Percentiles rank a stretch among this genome's conserved stretches.
Conservation (phyloP, 1,140 invertebrate genomes). For the Sitobion miscanthi region DNA sequence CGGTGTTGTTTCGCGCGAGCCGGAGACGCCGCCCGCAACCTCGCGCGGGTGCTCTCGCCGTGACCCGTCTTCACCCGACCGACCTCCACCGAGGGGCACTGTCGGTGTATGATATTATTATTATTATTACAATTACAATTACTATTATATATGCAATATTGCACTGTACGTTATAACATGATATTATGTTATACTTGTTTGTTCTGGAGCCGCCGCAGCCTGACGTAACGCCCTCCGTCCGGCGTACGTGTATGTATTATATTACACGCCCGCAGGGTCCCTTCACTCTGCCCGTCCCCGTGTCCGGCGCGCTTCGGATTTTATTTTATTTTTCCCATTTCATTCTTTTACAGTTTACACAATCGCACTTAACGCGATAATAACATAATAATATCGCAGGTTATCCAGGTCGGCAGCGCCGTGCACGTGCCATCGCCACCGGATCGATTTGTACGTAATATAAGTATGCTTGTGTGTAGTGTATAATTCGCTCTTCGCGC, state of each 20-base stretch:
- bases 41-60: slow-evolving; percentile 27
- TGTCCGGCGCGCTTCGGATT: neutral
- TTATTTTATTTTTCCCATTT: neutral
- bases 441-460: neutral
- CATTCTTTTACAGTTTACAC: neutral
- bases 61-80: slow-evolving; percentile 20
- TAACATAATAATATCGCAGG: neutral
- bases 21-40: neutral
- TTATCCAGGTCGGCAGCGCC: slow-evolving; percentile 17
- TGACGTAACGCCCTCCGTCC: slow-evolving; percentile 1
- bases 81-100: slow-evolving; percentile 3
- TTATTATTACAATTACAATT: neutral
- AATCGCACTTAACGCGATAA: neutral
- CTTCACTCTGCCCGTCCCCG: slow-evolving; percentile 1
- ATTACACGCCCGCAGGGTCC: neutral
- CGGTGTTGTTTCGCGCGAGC: neutral
- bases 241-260: neutral
- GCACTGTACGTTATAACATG: neutral
- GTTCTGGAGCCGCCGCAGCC: neutral
- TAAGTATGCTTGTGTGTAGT: neutral
- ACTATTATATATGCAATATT: neutral
- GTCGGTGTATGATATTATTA: slow-evolving; percentile 1
- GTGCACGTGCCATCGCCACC: slow-evolving; percentile 28
- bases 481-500: neutral
- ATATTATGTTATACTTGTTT: neutral